A percentile compares a stretch with the other conserved stretches of the same genome.
These are phyloP conservation scores for Amblyornis subalaris DNA, from an alignment of 2,113 vertebrate species.

Conservation along the genomic window DNA sequence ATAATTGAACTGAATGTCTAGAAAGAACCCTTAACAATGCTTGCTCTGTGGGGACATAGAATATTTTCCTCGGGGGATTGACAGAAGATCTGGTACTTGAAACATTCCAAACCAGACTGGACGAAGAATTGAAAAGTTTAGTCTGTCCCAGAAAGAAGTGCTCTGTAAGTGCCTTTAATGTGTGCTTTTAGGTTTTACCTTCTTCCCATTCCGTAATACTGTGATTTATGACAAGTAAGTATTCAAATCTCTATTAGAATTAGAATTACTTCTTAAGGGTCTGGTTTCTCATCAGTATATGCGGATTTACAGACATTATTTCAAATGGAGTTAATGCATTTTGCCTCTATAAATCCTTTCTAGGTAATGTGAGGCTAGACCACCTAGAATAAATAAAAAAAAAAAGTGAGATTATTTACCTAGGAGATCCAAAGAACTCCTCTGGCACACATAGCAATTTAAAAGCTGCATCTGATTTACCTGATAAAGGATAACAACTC, in stretches of 20 bases:
- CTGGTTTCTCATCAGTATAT: not conserved
- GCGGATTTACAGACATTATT: conserved; percentile 13
- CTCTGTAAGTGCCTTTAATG: not conserved
- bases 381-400: not conserved
- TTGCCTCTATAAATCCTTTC: not conserved
- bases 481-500: conserved; percentile 34
- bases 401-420: not conserved
- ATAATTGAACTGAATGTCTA: conserved; percentile 41
- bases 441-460: conserved; percentile 5
- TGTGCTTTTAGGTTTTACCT: not conserved
- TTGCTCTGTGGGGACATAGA: not conserved
- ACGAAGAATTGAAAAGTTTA: conserved; percentile 32
- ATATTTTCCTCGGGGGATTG: conserved; percentile 35
- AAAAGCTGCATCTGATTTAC: conserved; percentile 27
- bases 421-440: not conserved
- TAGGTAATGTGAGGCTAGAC: not conserved
- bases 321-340: not conserved
- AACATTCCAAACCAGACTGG: not conserved
- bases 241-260: conserved; percentile 8
- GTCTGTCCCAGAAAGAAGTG: not conserved
- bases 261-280: not conserved
- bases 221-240: not conserved
- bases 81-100: conserved; percentile 36
- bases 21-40: conserved; percentile 17
- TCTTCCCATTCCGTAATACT: not conserved